A percentile compares a stretch with the other conserved stretches of the same genome.
Conservation (phyloP, 2,888 invertebrate genomes). For the Exocentrus adspersus region DNA sequence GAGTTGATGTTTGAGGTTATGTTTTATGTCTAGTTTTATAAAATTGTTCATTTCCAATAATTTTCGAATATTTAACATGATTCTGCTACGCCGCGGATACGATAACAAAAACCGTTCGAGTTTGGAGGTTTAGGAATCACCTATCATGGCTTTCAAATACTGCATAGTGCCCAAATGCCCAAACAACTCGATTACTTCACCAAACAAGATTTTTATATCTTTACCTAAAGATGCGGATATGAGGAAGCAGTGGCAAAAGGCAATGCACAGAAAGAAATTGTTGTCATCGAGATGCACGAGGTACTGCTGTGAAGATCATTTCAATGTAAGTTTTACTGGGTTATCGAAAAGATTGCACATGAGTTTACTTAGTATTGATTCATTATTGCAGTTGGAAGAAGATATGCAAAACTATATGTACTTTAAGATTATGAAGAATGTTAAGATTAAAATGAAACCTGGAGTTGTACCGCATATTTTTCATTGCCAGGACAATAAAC, state of each 20-base stretch:
- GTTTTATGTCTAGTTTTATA: too few relatives aligned
- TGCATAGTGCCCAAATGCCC: not conserved
- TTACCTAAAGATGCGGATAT: not conserved
- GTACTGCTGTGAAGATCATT: not conserved
- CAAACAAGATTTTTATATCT: not conserved
- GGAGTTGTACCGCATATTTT: constrained; percentile 4
- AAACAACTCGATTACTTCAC: not conserved
- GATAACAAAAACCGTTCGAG: too few relatives aligned
- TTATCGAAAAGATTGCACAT: too few relatives aligned
- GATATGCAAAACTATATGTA: constrained; percentile 1
- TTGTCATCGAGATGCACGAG: not conserved
- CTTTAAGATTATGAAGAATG: not conserved
- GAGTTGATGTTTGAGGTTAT: too few relatives aligned
- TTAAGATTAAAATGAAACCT: not conserved
- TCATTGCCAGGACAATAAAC: not conserved
- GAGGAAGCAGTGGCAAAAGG: not conserved
- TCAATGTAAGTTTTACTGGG: constrained; percentile 23
- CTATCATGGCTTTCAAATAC: too few relatives aligned
- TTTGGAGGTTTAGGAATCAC: too few relatives aligned
- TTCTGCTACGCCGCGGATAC: too few relatives aligned
- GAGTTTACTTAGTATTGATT: too few relatives aligned
- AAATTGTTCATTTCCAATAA: too few relatives aligned
- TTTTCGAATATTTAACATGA: too few relatives aligned
- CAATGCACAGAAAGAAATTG: not conserved
- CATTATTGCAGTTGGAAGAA: constrained; percentile 1